Evolutionary conservation across 2,888 invertebrate species (phyloP).

Genomic region (Anodontia alba): DNA sequence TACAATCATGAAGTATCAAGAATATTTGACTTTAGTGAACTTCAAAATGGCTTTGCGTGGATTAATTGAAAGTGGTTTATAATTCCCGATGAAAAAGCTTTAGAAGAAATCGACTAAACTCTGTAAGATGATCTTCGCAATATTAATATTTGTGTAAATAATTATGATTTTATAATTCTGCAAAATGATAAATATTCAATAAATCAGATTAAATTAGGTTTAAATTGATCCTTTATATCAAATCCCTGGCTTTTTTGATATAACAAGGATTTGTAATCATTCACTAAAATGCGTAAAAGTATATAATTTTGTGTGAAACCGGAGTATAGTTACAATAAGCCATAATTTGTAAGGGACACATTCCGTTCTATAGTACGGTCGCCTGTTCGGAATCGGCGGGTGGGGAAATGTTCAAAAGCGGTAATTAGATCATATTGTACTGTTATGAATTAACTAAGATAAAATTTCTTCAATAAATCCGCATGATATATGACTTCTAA

Average conservation of each 20-base stretch:
- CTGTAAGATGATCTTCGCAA: too few species aligned
- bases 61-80: too few species aligned
- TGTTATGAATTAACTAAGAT: slow-evolving; percentile 40
- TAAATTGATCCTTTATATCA: not conserved
- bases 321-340: not conserved
- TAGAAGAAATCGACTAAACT: too few species aligned
- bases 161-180: too few species aligned
- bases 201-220: not conserved
- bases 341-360: not conserved
- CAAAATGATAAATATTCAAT: not conserved
- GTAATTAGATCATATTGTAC: slow-evolving; percentile 57
- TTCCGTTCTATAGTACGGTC: slow-evolving; percentile 43
- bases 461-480: slow-evolving; percentile 11
- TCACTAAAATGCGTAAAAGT: not conserved
- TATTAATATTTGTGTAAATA: too few species aligned
- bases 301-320: not conserved
- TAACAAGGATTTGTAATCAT: not conserved
- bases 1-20: too few species aligned
- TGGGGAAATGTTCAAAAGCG: slow-evolving; percentile 58
- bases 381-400: slow-evolving; percentile 39
- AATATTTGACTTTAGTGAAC: too few species aligned
- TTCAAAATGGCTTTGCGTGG: too few species aligned
- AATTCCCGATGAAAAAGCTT: too few species aligned
- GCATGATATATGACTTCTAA: slow-evolving; percentile 6
- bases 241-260: not conserved